phyloP scores from a whole-genome alignment of 2,888 invertebrate genomes.

The Conchocele bisecta region DNA sequence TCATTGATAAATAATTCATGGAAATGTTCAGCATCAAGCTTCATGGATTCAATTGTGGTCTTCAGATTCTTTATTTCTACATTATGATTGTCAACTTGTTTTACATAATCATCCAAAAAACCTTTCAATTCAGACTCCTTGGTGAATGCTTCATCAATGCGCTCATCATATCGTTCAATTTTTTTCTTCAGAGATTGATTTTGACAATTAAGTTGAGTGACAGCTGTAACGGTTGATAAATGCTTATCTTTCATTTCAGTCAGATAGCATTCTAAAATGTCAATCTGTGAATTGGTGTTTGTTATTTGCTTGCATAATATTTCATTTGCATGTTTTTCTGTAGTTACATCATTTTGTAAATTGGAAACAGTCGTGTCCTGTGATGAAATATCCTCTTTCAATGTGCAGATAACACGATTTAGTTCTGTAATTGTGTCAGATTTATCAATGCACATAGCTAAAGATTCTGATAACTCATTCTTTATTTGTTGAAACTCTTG shows the following conservation, averaged over 20 bases:
- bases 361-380: not conserved
- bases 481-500: not conserved
- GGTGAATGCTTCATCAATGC: slow-evolving; percentile 35
- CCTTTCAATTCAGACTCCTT: slow-evolving; percentile 47
- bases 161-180: slow-evolving; percentile 23
- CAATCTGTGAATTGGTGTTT: slow-evolving; percentile 12
- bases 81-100: slow-evolving; percentile 39
- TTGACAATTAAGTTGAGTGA: not conserved
- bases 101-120: slow-evolving; percentile 34
- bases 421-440: not conserved
- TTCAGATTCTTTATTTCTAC: slow-evolving; percentile 7
- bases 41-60: not conserved
- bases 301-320: slow-evolving; percentile 13
- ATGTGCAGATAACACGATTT: not conserved
- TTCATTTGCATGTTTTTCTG: slow-evolving; percentile 13
- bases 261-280: slow-evolving; percentile 18
- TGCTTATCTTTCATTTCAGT: too few relatives aligned
- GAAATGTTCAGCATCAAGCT: slow-evolving; percentile 1
- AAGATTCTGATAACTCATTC: not conserved
- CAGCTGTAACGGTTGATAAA: not conserved
- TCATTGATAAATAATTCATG: slow-evolving; percentile 43
- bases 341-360: not conserved
- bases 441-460: not conserved
- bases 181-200: not conserved
- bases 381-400: slow-evolving; percentile 2